Percentiles rank a stretch among this genome's conserved stretches.
These are phyloP conservation scores for Pelagia noctiluca DNA, from an alignment of 30 jellyfish, hydroid and myxozoan genomes.

Conservation along the genomic window DNA sequence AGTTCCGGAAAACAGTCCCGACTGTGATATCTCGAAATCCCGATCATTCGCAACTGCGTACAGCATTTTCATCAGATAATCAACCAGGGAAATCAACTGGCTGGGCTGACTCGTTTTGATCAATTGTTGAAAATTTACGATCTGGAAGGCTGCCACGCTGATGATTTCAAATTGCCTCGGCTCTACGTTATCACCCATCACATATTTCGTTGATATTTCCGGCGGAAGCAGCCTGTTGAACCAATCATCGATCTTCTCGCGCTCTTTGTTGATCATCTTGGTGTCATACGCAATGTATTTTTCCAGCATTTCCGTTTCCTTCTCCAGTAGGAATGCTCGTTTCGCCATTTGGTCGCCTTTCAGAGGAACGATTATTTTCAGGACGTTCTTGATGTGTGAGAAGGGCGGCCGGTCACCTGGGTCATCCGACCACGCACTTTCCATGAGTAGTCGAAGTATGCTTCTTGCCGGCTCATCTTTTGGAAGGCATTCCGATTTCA, in stretches of 20 bases:
- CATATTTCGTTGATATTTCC: slow-evolving; percentile 9
- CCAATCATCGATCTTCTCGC: slow-evolving; percentile 72
- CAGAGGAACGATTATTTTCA: slow-evolving; percentile 78
- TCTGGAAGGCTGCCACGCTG: slow-evolving; percentile 58
- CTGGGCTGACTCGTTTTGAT: slow-evolving; percentile 46
- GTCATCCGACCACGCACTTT: slow-evolving; percentile 91
- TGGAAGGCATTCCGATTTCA: slow-evolving; percentile 66
- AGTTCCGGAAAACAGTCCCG: slow-evolving; percentile 40
- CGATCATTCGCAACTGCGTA: slow-evolving; percentile 39
- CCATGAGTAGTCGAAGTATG: slow-evolving; percentile 79
- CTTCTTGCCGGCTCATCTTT: slow-evolving; percentile 77
- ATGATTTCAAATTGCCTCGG: slow-evolving; percentile 46
- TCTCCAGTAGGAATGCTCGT: slow-evolving; percentile 82
- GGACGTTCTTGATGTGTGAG: slow-evolving; percentile 53
- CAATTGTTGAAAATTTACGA: slow-evolving; percentile 60
- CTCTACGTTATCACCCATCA: slow-evolving; percentile 31
- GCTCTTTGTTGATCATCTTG: slow-evolving; percentile 68
- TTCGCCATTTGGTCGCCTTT: slow-evolving; percentile 78
- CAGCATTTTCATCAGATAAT: slow-evolving; percentile 62
- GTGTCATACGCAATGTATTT: slow-evolving; percentile 83
- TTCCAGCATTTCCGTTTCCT: slow-evolving; percentile 89
- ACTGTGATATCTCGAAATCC: slow-evolving; percentile 39
- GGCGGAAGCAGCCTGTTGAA: slow-evolving; percentile 63
- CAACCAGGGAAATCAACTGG: slow-evolving; percentile 62
- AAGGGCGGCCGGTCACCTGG: slow-evolving; percentile 87